Evolutionary conservation across 2,797 vertebrate species (phyloP).

Genomic region (Aeoliscus strigatus): DNA sequence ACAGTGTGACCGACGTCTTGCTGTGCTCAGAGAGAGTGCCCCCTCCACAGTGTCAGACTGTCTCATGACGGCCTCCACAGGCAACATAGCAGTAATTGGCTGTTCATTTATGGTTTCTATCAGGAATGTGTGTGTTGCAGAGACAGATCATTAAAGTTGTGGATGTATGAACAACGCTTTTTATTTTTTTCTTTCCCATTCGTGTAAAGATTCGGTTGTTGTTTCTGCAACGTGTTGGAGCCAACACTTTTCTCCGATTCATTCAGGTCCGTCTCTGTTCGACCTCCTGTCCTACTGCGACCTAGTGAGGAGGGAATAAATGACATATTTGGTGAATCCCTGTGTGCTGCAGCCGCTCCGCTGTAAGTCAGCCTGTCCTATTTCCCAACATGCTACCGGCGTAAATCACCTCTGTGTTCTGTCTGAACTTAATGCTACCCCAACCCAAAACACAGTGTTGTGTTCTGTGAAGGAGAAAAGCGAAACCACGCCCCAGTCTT

Average conservation of each 20-base stretch:
- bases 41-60: slow-evolving; percentile 26
- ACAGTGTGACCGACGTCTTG: slow-evolving; percentile 36
- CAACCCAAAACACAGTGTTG: not conserved
- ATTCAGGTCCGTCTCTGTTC: no score
- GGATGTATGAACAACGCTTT: no score
- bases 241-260: no score
- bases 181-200: no score
- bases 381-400: slow-evolving; percentile 1
- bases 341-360: not conserved
- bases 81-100: slow-evolving; percentile 46
- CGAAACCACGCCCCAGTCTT: no score
- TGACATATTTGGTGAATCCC: not conserved
- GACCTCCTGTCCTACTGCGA: not conserved
- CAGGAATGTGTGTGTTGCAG: no score
- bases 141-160: no score
- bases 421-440: not conserved
- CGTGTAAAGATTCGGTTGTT: no score
- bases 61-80: slow-evolving; percentile 27
- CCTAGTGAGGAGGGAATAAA: not conserved
- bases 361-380: not conserved
- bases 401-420: not conserved
- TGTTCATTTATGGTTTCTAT: slow-evolving; percentile 34
- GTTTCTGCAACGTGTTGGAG: no score
- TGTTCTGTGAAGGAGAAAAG: no score
- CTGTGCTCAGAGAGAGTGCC: slow-evolving; percentile 34